Evolutionary conservation across 2,113 vertebrate genomes (phyloP).

Genomic region (Taurulus bubalis): DNA sequence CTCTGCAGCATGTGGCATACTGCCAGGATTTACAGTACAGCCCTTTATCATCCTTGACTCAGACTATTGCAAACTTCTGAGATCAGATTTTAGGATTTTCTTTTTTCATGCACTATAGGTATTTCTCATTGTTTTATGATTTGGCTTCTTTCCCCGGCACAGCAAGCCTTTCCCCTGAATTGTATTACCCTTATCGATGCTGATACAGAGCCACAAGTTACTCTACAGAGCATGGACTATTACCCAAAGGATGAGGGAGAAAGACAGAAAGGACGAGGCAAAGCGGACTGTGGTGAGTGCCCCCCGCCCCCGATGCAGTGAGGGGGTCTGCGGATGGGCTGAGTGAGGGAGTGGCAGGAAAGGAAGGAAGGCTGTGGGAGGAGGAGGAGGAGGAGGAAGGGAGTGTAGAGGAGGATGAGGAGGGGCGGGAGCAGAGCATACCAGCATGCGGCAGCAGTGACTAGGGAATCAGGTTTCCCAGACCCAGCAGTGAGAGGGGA

Average conservation of each 20-base stretch:
- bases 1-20: neutral
- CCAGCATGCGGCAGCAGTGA: slow-evolving; percentile 55
- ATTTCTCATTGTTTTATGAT: slow-evolving; percentile 20
- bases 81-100: neutral
- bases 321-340: slow-evolving; percentile 24
- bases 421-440: slow-evolving; percentile 33
- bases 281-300: slow-evolving; percentile 6
- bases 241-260: neutral
- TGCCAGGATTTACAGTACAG: neutral
- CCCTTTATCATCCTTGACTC: neutral
- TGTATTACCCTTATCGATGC: slow-evolving; percentile 41
- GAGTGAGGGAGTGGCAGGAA: slow-evolving; percentile 48
- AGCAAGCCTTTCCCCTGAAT: slow-evolving; percentile 27
- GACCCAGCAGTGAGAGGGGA: slow-evolving; percentile 33
- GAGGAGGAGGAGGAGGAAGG: neutral
- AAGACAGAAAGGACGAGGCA: neutral
- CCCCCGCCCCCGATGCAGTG: slow-evolving; percentile 1
- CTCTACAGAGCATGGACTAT: slow-evolving; percentile 19
- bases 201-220: neutral
- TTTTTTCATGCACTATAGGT: neutral
- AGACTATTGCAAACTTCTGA: neutral
- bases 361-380: slow-evolving; percentile 50
- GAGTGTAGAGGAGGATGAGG: slow-evolving; percentile 17
- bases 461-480: slow-evolving; percentile 68
- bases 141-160: slow-evolving; percentile 2